phyloP scores from a whole-genome alignment of 2,797 vertebrate species.

The Pelobates cultripes region DNA sequence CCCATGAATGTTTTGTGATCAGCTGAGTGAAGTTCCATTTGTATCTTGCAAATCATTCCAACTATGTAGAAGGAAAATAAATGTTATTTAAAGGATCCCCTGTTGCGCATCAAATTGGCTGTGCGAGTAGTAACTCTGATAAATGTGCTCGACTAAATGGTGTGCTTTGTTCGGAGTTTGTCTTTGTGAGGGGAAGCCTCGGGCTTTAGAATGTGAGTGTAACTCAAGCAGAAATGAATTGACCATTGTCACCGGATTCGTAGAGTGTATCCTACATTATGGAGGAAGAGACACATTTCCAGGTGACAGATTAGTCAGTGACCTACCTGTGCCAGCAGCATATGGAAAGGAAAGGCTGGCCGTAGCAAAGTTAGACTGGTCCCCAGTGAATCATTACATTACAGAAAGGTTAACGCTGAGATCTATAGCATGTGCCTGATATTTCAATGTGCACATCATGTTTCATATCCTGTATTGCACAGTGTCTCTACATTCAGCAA shows the following conservation, averaged over 20 bases:
- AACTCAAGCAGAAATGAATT: conserved; percentile 44
- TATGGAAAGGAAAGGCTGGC: too few species aligned
- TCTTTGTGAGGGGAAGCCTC: conserved; percentile 37
- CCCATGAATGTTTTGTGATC: too few species aligned
- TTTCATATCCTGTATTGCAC: too few species aligned
- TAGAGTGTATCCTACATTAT: conserved; percentile 31
- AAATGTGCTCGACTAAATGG: conserved; percentile 24
- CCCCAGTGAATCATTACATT: too few species aligned
- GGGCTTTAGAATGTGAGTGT: conserved; percentile 22
- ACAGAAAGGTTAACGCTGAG: too few species aligned
- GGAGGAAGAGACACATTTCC: conserved; percentile 12
- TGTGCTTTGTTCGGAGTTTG: conserved; percentile 34
- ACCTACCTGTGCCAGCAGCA: not conserved
- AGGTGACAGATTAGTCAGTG: conserved; percentile 38
- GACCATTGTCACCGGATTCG: conserved; percentile 39
- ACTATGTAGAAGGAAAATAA: not conserved
- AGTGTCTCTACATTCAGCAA: too few species aligned
- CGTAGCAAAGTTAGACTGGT: too few species aligned
- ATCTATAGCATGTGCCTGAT: too few species aligned
- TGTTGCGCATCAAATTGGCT: conserved; percentile 3
- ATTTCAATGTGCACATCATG: too few species aligned
- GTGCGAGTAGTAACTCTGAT: not conserved
- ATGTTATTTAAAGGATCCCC: conserved; percentile 11
- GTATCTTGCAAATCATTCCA: not conserved
- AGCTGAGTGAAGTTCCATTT: too few species aligned